phyloP scores from a whole-genome alignment of 1,140 invertebrate genomes.

The Stegodyphus dumicola region DNA sequence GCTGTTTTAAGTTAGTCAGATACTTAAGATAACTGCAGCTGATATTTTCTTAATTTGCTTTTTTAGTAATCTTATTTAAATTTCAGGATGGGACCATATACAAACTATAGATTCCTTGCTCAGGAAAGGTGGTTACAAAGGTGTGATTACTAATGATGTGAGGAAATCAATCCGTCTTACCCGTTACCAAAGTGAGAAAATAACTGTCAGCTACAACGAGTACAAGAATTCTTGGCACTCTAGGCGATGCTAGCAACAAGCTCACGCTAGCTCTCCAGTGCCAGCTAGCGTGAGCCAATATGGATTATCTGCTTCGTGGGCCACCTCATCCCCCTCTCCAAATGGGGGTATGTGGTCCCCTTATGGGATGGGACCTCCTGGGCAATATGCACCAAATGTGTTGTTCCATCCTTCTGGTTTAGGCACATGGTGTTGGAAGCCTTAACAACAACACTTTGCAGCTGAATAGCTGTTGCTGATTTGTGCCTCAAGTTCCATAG shows the following conservation, averaged over 20 bases:
- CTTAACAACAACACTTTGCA: constrained; percentile 27
- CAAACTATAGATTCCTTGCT: constrained; percentile 98
- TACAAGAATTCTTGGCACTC: constrained; percentile 75
- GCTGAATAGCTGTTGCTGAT: constrained; percentile 11
- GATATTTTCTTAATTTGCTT: too few species aligned
- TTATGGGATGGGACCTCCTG: constrained; percentile 6
- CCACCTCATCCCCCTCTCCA: constrained; percentile 19
- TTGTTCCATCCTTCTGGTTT: constrained; percentile 7
- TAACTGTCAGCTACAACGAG: constrained; percentile 85
- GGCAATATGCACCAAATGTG: neutral
- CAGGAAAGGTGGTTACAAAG: constrained; percentile 96
- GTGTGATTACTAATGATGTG: constrained; percentile 85
- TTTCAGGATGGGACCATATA: constrained; percentile 91
- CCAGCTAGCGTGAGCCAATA: constrained; percentile 51
- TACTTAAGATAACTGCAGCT: too few species aligned
- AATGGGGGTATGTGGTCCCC: constrained; percentile 12
- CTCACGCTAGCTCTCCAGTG: constrained; percentile 52
- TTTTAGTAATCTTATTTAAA: neutral
- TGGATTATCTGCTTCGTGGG: constrained; percentile 12
- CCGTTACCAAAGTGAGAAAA: constrained; percentile 92
- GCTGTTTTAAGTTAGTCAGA: too few species aligned
- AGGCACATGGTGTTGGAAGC: constrained; percentile 46
- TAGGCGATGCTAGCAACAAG: constrained; percentile 56
- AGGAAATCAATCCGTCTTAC: constrained; percentile 91
- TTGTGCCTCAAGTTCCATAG: constrained; percentile 54